Evolutionary conservation across 1,140 invertebrate genomes (phyloP), one percentile per base, ranked within the genome.

Genomic region (Drosophila kanapiae): DNA sequence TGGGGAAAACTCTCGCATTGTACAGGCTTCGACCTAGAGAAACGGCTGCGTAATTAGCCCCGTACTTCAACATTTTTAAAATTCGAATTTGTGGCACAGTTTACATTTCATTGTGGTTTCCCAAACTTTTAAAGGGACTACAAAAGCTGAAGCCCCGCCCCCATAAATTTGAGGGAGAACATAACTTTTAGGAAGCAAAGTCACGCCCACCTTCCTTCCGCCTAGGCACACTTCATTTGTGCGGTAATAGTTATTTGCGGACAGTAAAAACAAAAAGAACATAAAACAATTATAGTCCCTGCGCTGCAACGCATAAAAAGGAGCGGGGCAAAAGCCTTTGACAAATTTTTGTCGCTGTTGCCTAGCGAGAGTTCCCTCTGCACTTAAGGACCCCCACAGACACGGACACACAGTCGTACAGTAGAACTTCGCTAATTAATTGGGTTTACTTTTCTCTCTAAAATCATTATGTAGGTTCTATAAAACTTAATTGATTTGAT

Each of bases 251-350:
- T 79, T 79, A 79, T 79, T 79, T 90, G 69, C 81, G 47, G 64
- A 67, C 80, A 84, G 80, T 84, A 84, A 90, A 80, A 90, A 65
- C 69, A 65, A 78, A 75, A 79, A 68, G 75, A 51, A 78, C 85
- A 90, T 88, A 81, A 88, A 88, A 88, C 84, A 88, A 88, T 88
- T 88, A 88, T 88, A 81, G 84, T 90, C 84, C 84, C 84, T 65
- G 62, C 80, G 85, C 80, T 80, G 71, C 68, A 63, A 49, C 62
- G 67, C 81, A 88, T 88, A 90, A 90, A 78, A 69, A 71, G 53
- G 54, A 78, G 33, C 37, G 37, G 69, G 35, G 29, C 43, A 59
- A 59, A 71, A 87, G 75, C 83, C 84, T 88, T 86, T 87, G 84
- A 87, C 80, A 83, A 88, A 88, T 84, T 84, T 87, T 59, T 53